Conservation (phyloP, 2,888 invertebrate genomes). For the Noctua janthe region DNA sequence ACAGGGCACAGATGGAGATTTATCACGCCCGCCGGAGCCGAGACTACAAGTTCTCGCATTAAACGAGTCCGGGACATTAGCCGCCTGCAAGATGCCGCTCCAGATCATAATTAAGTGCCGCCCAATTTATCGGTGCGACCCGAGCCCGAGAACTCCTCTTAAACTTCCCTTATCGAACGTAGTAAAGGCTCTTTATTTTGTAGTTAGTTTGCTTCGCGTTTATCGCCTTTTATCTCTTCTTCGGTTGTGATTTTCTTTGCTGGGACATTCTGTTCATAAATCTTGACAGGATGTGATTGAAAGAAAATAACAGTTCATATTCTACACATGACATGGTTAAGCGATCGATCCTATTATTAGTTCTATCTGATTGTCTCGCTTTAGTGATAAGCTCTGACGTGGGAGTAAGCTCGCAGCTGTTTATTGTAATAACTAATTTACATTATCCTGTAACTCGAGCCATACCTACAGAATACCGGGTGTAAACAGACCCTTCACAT, state of each 20-base stretch:
- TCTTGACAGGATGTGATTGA: slow-evolving; percentile 4
- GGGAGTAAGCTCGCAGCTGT: neutral
- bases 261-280: slow-evolving; percentile 18
- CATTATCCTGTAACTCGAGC: slow-evolving; percentile 13
- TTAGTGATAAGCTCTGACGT: slow-evolving; percentile 14
- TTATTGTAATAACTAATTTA: slow-evolving; percentile 32
- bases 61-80: slow-evolving; percentile 90
- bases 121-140: slow-evolving; percentile 90
- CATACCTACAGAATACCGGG: neutral
- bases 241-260: slow-evolving; percentile 67
- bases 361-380: slow-evolving; percentile 2
- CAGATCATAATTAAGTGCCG: slow-evolving; percentile 91
- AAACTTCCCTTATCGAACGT: slow-evolving; percentile 89
- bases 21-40: slow-evolving; percentile 88
- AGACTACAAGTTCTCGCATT: slow-evolving; percentile 90
- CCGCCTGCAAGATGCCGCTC: slow-evolving; percentile 90
- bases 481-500: no score
- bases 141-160: slow-evolving; percentile 88
- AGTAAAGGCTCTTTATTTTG: slow-evolving; percentile 89
- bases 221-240: slow-evolving; percentile 84
- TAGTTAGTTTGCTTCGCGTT: slow-evolving; percentile 86
- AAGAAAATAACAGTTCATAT: neutral
- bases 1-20: slow-evolving; percentile 87
- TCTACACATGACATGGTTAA: neutral
- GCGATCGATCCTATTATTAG: neutral